phyloP scores from a whole-genome alignment of 2,113 vertebrate species.

The Seriola dumerili region DNA sequence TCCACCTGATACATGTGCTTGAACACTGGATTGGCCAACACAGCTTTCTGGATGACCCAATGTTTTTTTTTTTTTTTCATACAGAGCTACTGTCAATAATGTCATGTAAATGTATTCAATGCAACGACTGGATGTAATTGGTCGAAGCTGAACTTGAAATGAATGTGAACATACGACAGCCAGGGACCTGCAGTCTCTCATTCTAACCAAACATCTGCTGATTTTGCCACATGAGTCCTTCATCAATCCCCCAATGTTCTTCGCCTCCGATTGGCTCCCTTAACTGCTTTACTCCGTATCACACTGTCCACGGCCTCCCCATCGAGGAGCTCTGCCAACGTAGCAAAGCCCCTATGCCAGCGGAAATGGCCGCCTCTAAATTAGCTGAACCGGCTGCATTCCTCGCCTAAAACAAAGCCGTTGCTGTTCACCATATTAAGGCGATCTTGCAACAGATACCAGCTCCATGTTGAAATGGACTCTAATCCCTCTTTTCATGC shows the following conservation, averaged over 20 bases:
- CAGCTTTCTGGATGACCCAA: background rate
- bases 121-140: background rate
- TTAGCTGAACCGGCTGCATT: slow-evolving; percentile 69
- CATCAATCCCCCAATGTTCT: background rate
- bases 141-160: background rate
- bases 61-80: background rate
- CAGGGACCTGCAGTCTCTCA: background rate
- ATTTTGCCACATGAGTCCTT: slow-evolving; percentile 5
- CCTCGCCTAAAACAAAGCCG: slow-evolving; percentile 73
- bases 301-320: slow-evolving; percentile 12
- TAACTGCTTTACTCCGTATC: slow-evolving; percentile 19
- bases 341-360: slow-evolving; percentile 50
- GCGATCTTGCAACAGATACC: slow-evolving; percentile 75
- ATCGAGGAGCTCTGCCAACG: slow-evolving; percentile 49
- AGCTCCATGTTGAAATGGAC: slow-evolving; percentile 60
- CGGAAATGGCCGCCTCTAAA: slow-evolving; percentile 67
- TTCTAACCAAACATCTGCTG: background rate
- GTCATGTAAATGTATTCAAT: background rate
- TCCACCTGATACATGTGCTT: background rate
- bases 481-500: slow-evolving; percentile 71
- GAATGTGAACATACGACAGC: background rate
- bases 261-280: background rate
- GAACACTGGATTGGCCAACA: background rate
- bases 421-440: slow-evolving; percentile 75
- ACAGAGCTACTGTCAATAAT: background rate